Conservation (phyloP, 2,888 invertebrate species). For the Meiosimyza platycephala region DNA sequence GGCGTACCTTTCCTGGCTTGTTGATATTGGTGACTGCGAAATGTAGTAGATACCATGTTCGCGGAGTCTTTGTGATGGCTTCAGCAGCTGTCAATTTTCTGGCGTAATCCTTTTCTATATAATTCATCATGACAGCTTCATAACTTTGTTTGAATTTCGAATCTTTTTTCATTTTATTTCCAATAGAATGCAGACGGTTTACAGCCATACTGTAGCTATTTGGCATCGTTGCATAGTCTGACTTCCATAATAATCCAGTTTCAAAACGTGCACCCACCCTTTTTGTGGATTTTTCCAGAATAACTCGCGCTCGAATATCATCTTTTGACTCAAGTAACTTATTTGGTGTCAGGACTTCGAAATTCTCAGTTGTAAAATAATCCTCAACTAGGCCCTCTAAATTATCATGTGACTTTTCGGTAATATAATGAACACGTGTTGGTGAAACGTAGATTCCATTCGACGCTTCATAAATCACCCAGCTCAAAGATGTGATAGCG, state of each 20-base stretch:
- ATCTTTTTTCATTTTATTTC: background rate
- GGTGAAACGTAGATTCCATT: background rate
- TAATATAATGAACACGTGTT: background rate
- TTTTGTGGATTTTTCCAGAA: too few species aligned
- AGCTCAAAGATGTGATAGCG: too few species aligned
- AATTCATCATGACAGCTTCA: background rate
- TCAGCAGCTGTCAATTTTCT: slow-evolving; percentile 4
- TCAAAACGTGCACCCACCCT: too few species aligned
- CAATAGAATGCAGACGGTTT: background rate
- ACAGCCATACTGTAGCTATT: too few species aligned
- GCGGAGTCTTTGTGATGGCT: background rate
- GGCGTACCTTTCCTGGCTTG: slow-evolving; percentile 7
- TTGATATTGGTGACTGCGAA: background rate
- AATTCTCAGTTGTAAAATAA: background rate
- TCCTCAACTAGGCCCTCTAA: background rate
- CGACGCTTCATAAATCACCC: too few species aligned
- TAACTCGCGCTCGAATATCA: slow-evolving; percentile 2
- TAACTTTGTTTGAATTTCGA: background rate
- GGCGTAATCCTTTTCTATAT: slow-evolving; percentile 10
- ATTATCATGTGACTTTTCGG: background rate
- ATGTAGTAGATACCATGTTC: background rate
- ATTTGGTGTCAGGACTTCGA: too few species aligned
- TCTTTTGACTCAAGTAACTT: background rate
- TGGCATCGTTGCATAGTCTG: too few species aligned
- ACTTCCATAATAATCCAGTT: too few species aligned